phyloP scores from a whole-genome alignment of 1,140 invertebrate species.

The Atta colombica region DNA sequence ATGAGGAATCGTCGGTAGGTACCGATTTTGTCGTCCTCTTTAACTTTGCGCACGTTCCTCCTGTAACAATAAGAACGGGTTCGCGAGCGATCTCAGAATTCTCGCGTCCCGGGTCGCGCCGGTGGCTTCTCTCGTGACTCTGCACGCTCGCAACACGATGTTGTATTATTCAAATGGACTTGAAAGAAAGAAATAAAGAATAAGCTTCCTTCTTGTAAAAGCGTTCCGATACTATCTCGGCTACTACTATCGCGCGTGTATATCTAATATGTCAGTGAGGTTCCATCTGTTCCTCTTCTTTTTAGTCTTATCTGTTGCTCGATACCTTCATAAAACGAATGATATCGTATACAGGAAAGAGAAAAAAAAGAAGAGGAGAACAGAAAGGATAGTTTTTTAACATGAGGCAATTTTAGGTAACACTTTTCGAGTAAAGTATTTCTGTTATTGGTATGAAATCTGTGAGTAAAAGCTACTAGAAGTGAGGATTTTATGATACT shows the following conservation, averaged over 20 bases:
- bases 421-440: not conserved
- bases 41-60: conserved; percentile 37
- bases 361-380: no score
- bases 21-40: conserved; percentile 5
- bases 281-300: conserved; percentile 30
- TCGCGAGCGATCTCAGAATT: conserved; percentile 65
- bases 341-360: not conserved
- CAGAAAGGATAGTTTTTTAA: not conserved
- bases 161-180: conserved; percentile 75
- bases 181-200: conserved; percentile 59
- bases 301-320: conserved; percentile 15
- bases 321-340: conserved; percentile 44
- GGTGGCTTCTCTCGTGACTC: conserved; percentile 68
- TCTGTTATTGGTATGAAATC: not conserved
- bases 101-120: conserved; percentile 57
- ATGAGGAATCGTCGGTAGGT: conserved; percentile 35
- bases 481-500: not conserved
- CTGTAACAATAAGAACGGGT: conserved; percentile 69
- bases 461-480: not conserved
- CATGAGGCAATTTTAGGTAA: not conserved
- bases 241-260: conserved; percentile 70
- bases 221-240: conserved; percentile 68
- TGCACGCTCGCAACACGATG: conserved; percentile 63
- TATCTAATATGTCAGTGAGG: conserved; percentile 67
- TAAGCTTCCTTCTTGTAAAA: conserved; percentile 60